Evolutionary conservation across 2,797 vertebrate genomes (phyloP), one percentile per base, ranked within the genome.

Genomic region (Echeneis naucrates): DNA sequence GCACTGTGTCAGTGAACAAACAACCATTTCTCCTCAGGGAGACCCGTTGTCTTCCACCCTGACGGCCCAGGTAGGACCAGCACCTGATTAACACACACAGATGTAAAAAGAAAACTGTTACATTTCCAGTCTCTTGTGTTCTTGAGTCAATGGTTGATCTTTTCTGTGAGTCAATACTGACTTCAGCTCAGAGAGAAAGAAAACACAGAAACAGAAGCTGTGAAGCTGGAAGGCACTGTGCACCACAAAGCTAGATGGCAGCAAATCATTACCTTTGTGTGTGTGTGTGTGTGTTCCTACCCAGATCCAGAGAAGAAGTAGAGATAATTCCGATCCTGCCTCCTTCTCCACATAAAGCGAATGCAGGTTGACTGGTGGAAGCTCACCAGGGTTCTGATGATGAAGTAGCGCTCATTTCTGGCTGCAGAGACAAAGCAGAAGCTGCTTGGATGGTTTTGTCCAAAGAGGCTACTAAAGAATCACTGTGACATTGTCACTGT

Each of bases 51-150:
- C 2, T 0, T 8, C 76, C 2, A 0, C 11, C 1, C 45, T 57
- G 74, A 23, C 67, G 80, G 1, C 90, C 90, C 4, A 92, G 2
- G 1, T 35, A 80, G 2, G 90, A 92, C 85, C 77, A 91, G 30
- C 90, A 92, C 61, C 91, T 90, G 71, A 33, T 3, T 51, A 19
- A 57, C 21, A 73, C n/a, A 54, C 7, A 59, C 12, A 58, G 35
- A 59, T 56, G 7, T 2, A n/a, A 21, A 21, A 19, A 5, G 32
- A 10, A 54, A 32, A 10, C 8, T 21, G 44, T 5, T 30, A 30
- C 6, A 30, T 30, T 30, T 6, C 3, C 6, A 6, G 30, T 30
- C 30, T 30, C 6, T 30, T 30, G 30, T 30, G 3, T 30, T 30
- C 30, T 30, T 30, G 30, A 33, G 9, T 6, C 6, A 33, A 9